Conservation (phyloP, 2,888 invertebrate genomes). For the Polydesmus complanatus region DNA sequence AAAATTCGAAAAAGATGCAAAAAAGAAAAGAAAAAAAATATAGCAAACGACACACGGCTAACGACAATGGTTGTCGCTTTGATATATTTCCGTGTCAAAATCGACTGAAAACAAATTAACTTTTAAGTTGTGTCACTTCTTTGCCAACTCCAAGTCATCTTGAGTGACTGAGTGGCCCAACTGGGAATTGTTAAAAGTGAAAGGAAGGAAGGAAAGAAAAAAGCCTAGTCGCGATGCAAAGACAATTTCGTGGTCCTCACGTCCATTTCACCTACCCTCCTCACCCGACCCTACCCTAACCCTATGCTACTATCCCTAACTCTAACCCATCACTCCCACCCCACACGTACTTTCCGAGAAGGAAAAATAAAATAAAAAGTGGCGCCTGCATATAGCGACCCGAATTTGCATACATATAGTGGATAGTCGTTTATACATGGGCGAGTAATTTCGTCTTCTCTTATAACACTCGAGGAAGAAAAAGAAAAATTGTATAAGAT, state of each 20-base stretch:
- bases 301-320: background rate
- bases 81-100: conserved; percentile 8
- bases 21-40: background rate
- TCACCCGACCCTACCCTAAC: no score
- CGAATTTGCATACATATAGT: conserved; percentile 12
- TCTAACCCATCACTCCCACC: background rate
- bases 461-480: background rate
- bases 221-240: background rate
- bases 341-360: background rate
- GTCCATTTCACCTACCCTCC: no score
- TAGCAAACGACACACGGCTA: background rate
- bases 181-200: background rate
- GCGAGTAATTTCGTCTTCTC: conserved; percentile 4
- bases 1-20: background rate
- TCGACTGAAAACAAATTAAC: conserved; percentile 9
- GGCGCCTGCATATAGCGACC: background rate
- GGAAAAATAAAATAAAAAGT: background rate
- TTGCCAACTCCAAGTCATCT: background rate
- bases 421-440: conserved; percentile 7
- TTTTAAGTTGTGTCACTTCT: conserved; percentile 13
- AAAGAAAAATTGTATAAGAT: background rate
- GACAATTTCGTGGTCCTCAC: background rate
- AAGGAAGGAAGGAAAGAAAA: background rate
- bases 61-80: background rate
- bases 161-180: conserved; percentile 6